Conservation (phyloP, 2,888 invertebrate genomes). For the Petrolisthes cinctipes region DNA sequence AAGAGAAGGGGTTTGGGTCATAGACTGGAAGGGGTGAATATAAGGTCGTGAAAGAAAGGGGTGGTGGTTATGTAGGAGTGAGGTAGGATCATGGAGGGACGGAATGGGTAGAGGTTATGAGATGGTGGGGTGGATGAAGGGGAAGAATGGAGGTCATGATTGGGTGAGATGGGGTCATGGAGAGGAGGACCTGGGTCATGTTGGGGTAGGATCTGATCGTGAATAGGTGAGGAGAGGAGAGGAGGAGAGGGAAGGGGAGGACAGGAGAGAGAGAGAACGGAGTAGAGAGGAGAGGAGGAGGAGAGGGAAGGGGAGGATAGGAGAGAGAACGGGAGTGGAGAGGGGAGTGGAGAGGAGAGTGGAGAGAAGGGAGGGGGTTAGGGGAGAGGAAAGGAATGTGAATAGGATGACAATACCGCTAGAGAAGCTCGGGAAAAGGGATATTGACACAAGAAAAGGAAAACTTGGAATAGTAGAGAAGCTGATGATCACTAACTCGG, state of each 20-base stretch:
- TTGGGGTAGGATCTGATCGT: background rate
- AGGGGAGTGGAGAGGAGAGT: background rate
- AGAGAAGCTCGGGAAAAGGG: background rate
- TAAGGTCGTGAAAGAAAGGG: background rate
- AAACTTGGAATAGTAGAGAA: background rate
- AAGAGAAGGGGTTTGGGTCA: no score
- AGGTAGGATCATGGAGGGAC: background rate
- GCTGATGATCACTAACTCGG: background rate
- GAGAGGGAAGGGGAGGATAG: background rate
- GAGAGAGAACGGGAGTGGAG: background rate
- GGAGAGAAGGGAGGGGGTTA: background rate
- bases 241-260: background rate
- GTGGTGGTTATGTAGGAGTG: background rate
- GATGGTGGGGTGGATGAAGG: background rate
- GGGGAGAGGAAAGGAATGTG: background rate
- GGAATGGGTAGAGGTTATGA: background rate
- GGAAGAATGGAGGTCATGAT: background rate
- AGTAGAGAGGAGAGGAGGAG: background rate
- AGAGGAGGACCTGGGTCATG: background rate
- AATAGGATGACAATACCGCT: background rate
- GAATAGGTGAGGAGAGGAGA: background rate
- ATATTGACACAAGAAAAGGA: background rate
- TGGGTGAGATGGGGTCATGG: background rate
- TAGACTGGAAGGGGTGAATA: no score
- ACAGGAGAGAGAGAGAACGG: background rate